Percentiles rank a stretch among this genome's conserved stretches.
phyloP scores from a whole-genome alignment of 1,140 invertebrate species.

The Microplitis mediator region DNA sequence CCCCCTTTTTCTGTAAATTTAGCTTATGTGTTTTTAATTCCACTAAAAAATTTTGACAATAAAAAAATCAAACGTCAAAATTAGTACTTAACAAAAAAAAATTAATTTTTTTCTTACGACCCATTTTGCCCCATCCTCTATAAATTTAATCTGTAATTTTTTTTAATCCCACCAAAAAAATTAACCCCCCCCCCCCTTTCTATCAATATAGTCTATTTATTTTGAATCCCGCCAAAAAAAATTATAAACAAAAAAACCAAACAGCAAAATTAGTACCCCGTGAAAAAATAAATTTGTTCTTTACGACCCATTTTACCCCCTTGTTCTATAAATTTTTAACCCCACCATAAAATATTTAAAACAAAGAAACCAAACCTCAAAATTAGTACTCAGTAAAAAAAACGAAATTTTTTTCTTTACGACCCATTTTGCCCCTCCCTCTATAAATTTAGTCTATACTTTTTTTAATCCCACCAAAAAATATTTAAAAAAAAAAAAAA shows the following conservation, averaged over 20 bases:
- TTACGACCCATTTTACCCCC: too few relatives aligned
- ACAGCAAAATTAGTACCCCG: too few relatives aligned
- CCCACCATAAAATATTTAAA: neutral
- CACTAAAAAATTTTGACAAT: neutral
- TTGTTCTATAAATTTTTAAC: too few relatives aligned
- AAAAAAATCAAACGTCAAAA: neutral
- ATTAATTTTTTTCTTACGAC: neutral
- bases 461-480: slow-evolving; percentile 4
- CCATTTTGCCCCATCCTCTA: neutral
- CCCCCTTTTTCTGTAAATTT: too few relatives aligned
- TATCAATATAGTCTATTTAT: too few relatives aligned
- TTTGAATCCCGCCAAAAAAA: too few relatives aligned
- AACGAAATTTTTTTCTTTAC: neutral
- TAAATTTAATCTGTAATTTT: neutral
- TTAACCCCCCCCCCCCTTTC: too few relatives aligned
- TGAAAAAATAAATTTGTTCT: too few relatives aligned
- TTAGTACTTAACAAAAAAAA: neutral
- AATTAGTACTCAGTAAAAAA: neutral
- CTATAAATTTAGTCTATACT: neutral
- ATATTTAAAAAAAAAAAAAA: too few relatives aligned
- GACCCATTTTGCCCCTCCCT: neutral
- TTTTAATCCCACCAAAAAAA: slow-evolving; percentile 7
- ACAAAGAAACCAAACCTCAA: neutral
- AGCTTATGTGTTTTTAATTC: too few relatives aligned
- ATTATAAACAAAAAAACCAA: too few relatives aligned